Evolutionary conservation across 2,797 vertebrate species (phyloP), one percentile per base, ranked within the genome.

Genomic region (Tenualosa thibaudeaui): DNA sequence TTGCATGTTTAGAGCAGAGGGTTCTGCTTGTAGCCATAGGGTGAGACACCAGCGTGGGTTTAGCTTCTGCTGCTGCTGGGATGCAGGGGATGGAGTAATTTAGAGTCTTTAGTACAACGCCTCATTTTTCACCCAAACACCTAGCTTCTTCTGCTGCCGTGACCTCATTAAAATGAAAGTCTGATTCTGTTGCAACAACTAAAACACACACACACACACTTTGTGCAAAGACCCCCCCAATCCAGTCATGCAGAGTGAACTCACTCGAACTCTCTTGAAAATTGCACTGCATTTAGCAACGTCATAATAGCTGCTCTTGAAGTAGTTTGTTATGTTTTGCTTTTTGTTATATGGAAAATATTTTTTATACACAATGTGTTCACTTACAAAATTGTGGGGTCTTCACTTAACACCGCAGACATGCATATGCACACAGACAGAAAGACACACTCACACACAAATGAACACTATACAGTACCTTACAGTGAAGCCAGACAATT

Each of bases 151-250:
- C 26, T 71, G 31, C 24, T 10, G n/a, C n/a, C 24, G 31, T 71
- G 65, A 13, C 65, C 65, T 71, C 65, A 71, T 40, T 71, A 40
- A 15, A 71, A 71, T 13, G 26, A 71, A 71, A 71, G 26, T 71
- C 9, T 37, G 12, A 71, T 71, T 71, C 37, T 31, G 65, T 31
- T 71, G 13, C 26, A 31, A 37, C 24, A 71, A 71, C 26, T 37
- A 37, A 3, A 13, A 53, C 50, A 51, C 50, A 12, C 50, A 51
- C 50, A 51, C 50, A 51, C 50, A 51, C 50, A 51, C n/a, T n/a
- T n/a, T n/a, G n/a, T n/a, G n/a, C n/a, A n/a, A n/a, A n/a, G n/a
- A n/a, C n/a, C n/a, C n/a, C n/a, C n/a, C n/a, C n/a, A n/a, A 5
- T 75, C 37, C 5, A 40, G 68, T 43, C 50, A 12, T 75, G 37